Evolutionary conservation across 2,113 vertebrate species (phyloP).

Genomic region (Sturnira hondurensis): DNA sequence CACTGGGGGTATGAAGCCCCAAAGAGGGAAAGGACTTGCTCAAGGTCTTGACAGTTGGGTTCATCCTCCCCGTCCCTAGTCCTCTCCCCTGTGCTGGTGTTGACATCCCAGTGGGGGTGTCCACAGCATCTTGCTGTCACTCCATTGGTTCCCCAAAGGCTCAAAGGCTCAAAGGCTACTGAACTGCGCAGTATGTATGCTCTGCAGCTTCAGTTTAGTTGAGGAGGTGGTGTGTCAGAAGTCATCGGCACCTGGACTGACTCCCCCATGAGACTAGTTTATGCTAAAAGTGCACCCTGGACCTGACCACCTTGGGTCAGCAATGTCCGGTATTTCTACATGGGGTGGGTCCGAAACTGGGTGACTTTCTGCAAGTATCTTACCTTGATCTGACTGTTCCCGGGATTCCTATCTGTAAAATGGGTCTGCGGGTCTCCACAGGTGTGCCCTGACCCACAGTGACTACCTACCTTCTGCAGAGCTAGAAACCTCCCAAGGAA

Average conservation of each 20-base stretch:
- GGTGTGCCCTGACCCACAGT: fast-evolving
- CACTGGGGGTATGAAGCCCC: background rate
- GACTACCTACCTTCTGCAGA: background rate
- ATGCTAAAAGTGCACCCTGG: background rate
- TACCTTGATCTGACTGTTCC: background rate
- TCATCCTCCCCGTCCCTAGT: background rate
- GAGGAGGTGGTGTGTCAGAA: background rate
- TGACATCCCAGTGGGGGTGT: background rate
- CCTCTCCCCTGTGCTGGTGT: background rate
- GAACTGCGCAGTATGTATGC: background rate
- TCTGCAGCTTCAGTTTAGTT: background rate
- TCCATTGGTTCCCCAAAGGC: background rate
- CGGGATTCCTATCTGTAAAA: background rate
- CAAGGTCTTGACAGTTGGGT: background rate
- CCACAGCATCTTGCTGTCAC: background rate
- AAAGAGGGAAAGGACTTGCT: no score
- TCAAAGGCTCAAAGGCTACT: background rate
- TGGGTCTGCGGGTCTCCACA: background rate
- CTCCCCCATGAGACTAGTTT: background rate
- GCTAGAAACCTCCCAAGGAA: background rate
- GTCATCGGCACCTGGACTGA: background rate
- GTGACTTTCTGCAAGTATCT: background rate
- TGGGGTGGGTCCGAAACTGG: background rate
- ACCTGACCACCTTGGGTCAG: background rate
- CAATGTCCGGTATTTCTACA: background rate